A percentile compares a stretch with the other conserved stretches of the same genome.
Conservation (phyloP, 2,888 invertebrate genomes). For the Osedax frankpressi region DNA sequence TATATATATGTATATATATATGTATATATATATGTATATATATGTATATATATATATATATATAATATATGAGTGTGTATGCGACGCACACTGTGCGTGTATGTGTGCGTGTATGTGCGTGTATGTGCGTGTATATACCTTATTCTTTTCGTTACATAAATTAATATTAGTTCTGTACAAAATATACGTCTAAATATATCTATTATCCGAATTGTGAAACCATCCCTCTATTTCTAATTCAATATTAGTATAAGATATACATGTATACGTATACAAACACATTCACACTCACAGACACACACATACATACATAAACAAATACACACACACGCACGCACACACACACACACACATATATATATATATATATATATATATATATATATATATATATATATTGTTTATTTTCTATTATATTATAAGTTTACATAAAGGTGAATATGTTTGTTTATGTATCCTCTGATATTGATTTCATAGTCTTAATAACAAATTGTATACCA, state of each 20-base stretch:
- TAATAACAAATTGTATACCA: not conserved
- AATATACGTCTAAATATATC: too few relatives aligned
- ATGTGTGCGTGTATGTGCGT: not conserved
- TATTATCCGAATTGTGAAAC: too few relatives aligned
- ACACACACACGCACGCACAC: not conserved
- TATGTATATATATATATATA: too few relatives aligned
- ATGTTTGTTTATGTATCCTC: not conserved
- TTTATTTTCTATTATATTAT: too few relatives aligned
- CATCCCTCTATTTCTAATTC: too few relatives aligned
- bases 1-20: too few relatives aligned
- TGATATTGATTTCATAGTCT: not conserved
- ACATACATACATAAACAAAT: not conserved
- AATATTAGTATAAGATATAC: too few relatives aligned
- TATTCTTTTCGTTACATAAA: too few relatives aligned
- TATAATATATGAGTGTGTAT: not conserved
- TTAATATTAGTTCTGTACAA: too few relatives aligned
- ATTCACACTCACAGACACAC: not conserved
- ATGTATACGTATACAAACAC: too few relatives aligned
- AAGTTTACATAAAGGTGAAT: not conserved
- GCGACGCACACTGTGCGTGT: not conserved
- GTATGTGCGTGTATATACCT: too few relatives aligned
- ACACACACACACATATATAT: not conserved
- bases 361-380: not conserved
- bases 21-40: too few relatives aligned
- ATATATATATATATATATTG: not conserved